Evolutionary conservation across 2,113 vertebrate genomes (phyloP), one percentile per base, ranked within the genome.

Genomic region (Cynocephalus volans): DNA sequence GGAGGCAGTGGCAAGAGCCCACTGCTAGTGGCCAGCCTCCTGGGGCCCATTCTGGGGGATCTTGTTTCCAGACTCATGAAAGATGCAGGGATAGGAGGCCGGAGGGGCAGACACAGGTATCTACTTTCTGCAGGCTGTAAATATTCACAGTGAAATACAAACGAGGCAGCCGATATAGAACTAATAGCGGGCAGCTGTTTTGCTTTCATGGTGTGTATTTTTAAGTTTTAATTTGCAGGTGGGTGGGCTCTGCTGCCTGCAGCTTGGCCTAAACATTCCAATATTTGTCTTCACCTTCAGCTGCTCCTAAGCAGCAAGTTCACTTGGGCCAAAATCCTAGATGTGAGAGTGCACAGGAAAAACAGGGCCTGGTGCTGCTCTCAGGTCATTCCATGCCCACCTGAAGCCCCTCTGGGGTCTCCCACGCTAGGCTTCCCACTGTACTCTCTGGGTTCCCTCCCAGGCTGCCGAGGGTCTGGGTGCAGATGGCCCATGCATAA

Each of bases 11-110:
- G 6, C 14, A 52, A 58, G 45, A 72, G 52, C 73, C 24, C 9
- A 24, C 14, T 82, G 50, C 64, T 81, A 69, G 79, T 13, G 33
- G 77, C 12, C 1, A 3, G 84, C 64, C 95, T 82, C 91, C 81
- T 75, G 81, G 82, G 85, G 93, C 93, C 91, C 24, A 14, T 36
- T 33, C 58, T 8, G 13, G 36, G 41, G 85, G 88, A 77, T 95
- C 52, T 28, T 82, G 56, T 97, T 97, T 97, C 93, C 9, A 19
- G 48, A 23, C 82, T 97, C 95, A 95, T 95, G 62, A 95, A 95
- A 96, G 92, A 96, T 96, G 81, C 92, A 97, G 86, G 86, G 15
- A 3, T 2, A 8, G 72, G 54, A 77, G 62, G 88, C 13, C 1
- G 2, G 70, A 21, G 33, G 41, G 81, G 69, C 7, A 1, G 28